These are phyloP conservation scores for Andricus quercusramuli DNA, from an alignment of 2,888 invertebrate species.

Conservation along the genomic window DNA sequence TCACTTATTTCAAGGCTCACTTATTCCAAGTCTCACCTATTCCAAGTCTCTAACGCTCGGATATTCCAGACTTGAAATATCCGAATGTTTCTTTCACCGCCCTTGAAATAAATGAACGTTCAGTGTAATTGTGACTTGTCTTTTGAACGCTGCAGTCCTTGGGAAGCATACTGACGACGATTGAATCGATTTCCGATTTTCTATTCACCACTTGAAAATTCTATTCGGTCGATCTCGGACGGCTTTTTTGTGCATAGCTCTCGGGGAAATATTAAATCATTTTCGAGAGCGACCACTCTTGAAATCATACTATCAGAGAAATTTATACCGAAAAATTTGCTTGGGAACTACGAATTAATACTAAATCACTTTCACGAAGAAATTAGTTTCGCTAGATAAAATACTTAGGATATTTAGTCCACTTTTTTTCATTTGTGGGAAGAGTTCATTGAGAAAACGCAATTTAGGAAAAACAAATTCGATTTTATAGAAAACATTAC, in stretches of 20 bases:
- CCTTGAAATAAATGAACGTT: too few relatives aligned
- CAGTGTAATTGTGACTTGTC: background rate
- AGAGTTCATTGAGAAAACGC: too few relatives aligned
- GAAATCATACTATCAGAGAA: conserved; percentile 42
- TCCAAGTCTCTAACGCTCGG: too few relatives aligned
- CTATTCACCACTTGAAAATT: conserved; percentile 45
- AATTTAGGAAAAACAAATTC: too few relatives aligned
- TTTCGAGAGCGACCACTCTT: conserved; percentile 46
- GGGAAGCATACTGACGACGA: conserved; percentile 32
- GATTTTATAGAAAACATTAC: too few relatives aligned
- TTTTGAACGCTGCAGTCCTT: conserved; percentile 21
- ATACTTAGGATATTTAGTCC: background rate
- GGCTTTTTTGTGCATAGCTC: conserved; percentile 46
- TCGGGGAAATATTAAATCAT: conserved; percentile 42
- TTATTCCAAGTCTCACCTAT: too few relatives aligned
- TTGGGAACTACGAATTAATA: background rate
- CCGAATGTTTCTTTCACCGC: too few relatives aligned
- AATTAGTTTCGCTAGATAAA: background rate
- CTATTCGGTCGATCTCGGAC: conserved; percentile 50
- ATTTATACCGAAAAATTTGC: background rate
- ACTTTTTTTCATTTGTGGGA: background rate
- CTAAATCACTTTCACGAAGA: background rate
- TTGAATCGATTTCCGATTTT: conserved; percentile 21
- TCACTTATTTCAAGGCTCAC: too few relatives aligned
- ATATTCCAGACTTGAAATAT: too few relatives aligned